Evolutionary conservation across 2,797 vertebrate species (phyloP), one percentile per base, ranked within the genome.

Genomic region (Phoxinus dragarum): DNA sequence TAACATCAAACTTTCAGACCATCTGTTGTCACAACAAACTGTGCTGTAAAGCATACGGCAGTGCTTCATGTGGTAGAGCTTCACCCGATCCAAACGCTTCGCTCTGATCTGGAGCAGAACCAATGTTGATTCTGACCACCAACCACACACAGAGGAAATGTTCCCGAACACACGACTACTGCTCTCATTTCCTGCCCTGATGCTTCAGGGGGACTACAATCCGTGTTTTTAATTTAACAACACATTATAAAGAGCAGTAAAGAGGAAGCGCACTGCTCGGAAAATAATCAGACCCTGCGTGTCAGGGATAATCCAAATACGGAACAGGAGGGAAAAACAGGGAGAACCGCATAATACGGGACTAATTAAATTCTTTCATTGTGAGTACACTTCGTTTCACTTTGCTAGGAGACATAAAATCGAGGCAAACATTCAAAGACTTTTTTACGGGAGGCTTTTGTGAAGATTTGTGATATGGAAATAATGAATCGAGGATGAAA

Each of bases 301-400:
- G 89, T 90, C 88, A 19, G 81, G 84, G 77, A 84, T 86, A 72
- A 85, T 82, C 73, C 56, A 85, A 78, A 81, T 74, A 89, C 84
- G 90, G 92, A 66, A 90, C 88, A 76, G 86, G 73, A 88, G 79
- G 90, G 89, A 80, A 90, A 40, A 87, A 88, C 89, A 84, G 47
- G 83, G 87, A 92, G 89, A 74, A 7, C 10, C 31, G 10, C 75
- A 83, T 67, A 47, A 34, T 73, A 44, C 34, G 21, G 27, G 47
- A 38, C 64, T 68, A 56, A 91, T 93, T 92, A 92, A 71, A 92
- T 91, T 91, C 88, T 89, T 93, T 89, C 91, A 93, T 94, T 92
- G 93, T 91, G 91, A 91, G 76, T 86, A 86, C 89, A 92, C 90
- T 90, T 86, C 85, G 82, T 74, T 85, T 80, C 67, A 82, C 59